Evolutionary conservation across 2,113 vertebrate genomes (phyloP), one percentile per base, ranked within the genome.

Genomic region (Heteronetta atricapilla): DNA sequence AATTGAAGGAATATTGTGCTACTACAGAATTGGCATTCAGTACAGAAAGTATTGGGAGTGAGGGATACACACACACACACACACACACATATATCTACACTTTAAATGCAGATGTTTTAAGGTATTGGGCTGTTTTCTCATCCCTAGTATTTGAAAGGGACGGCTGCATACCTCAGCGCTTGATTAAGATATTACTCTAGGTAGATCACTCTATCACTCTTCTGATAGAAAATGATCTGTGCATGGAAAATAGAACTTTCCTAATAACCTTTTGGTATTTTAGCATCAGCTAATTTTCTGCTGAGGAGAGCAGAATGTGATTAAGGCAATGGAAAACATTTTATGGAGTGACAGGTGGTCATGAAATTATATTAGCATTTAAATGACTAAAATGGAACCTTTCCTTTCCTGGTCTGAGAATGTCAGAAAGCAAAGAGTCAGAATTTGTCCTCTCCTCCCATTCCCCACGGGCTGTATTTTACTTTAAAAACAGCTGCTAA

Each of bases 361-460:
- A 93, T 98, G 97, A 98, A 97, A 97, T 93, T 97, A 87, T 95
- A 97, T 97, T 95, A 97, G 96, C 97, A 97, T 98, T 97, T 97
- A 97, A 97, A 97, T 97, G 95, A 96, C 63, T 56, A 95, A 96
- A 97, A 92, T 63, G 78, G 94, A 98, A 95, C 92, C 96, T 91
- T 95, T 87, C 64, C 58, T 96, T 93, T 78, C 80, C 77, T 92
- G 94, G 95, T 31, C 96, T 92, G 95, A 93, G 88, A 69, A 97
- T 96, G 93, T 89, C 95, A 93, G 93, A 94, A 97, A 96, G 95
- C 7, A 7, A 97, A 97, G 94, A 88, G 56, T 92, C 81, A 93
- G 87, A 93, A 95, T 89, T 95, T 36, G 16, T 82, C 96, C 86
- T 88, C 82, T 88, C 75, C 28, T 95, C 58, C 95, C 69, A 60